phyloP scores from a whole-genome alignment of 2,113 vertebrate species.

The Girardinichthys multiradiatus region DNA sequence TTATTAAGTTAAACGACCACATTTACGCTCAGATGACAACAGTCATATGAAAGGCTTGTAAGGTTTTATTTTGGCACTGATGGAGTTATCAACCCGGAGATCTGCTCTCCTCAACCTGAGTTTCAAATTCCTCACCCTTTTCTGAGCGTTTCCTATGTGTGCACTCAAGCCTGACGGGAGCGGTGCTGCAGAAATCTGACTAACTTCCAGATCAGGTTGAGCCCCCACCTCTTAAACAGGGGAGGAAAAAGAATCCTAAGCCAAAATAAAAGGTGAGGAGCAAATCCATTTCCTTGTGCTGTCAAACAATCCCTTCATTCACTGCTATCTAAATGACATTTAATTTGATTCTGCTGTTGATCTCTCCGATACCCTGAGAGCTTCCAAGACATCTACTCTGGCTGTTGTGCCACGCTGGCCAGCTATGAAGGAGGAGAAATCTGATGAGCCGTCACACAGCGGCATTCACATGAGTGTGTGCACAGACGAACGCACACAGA shows the following conservation, averaged over 20 bases:
- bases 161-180: slow-evolving; percentile 72
- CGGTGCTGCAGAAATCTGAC: slow-evolving; percentile 74
- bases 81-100: slow-evolving; percentile 71
- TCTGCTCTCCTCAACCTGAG: slow-evolving; percentile 69
- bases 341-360: slow-evolving; percentile 84
- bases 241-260: slow-evolving; percentile 76
- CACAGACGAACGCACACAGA: slow-evolving; percentile 29
- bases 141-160: slow-evolving; percentile 76
- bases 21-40: slow-evolving; percentile 48
- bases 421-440: slow-evolving; percentile 74
- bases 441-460: slow-evolving; percentile 74
- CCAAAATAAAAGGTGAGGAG: slow-evolving; percentile 82
- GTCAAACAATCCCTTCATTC: slow-evolving; percentile 84
- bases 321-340: slow-evolving; percentile 83
- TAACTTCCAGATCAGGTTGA: slow-evolving; percentile 78
- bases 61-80: slow-evolving; percentile 70
- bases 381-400: slow-evolving; percentile 80
- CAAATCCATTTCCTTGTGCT: slow-evolving; percentile 78
- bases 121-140: slow-evolving; percentile 76
- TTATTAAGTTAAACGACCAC: slow-evolving; percentile 35
- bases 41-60: slow-evolving; percentile 69
- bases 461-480: slow-evolving; percentile 51
- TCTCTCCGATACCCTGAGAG: slow-evolving; percentile 78
- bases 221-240: slow-evolving; percentile 75
- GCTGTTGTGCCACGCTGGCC: slow-evolving; percentile 65